Evolutionary conservation across 2,797 vertebrate species (phyloP).

Genomic region (Hydrophis major): DNA sequence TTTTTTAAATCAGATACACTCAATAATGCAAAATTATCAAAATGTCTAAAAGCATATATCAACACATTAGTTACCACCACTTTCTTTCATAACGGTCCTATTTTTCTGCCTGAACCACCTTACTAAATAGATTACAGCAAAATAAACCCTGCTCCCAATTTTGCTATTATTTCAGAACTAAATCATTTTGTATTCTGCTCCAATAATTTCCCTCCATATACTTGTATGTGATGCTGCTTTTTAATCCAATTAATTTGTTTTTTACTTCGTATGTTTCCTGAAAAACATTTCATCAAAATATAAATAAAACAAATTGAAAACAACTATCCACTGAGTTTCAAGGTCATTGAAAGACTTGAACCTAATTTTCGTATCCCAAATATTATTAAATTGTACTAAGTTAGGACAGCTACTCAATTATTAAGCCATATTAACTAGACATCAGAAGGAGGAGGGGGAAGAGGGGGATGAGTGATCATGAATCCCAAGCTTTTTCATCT

Average conservation of each 20-base stretch:
- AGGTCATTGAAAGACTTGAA: not conserved
- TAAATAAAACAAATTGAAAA: not conserved
- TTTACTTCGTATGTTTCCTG: not conserved
- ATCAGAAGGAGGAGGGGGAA: not conserved
- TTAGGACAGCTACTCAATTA: not conserved
- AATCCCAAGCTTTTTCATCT: not conserved
- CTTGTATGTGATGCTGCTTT: not conserved
- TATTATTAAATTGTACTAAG: not conserved
- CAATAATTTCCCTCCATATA: not conserved
- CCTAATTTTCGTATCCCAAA: not conserved
- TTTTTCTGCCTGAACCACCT: not conserved
- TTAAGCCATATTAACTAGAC: not conserved
- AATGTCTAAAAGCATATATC: not conserved
- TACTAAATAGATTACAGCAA: not conserved
- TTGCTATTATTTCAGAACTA: not conserved
- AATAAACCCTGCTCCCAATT: not conserved
- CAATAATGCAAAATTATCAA: not conserved
- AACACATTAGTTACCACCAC: not conserved
- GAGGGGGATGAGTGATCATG: not conserved
- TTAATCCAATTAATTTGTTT: not conserved
- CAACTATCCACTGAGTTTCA: not conserved
- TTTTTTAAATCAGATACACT: not conserved
- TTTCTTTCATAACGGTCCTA: not conserved
- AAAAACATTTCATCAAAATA: not conserved
- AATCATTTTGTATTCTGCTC: not conserved